Base-by-base conservation (phyloP, 2,888 invertebrate genomes). In the Phaedon cochleariae region DNA sequence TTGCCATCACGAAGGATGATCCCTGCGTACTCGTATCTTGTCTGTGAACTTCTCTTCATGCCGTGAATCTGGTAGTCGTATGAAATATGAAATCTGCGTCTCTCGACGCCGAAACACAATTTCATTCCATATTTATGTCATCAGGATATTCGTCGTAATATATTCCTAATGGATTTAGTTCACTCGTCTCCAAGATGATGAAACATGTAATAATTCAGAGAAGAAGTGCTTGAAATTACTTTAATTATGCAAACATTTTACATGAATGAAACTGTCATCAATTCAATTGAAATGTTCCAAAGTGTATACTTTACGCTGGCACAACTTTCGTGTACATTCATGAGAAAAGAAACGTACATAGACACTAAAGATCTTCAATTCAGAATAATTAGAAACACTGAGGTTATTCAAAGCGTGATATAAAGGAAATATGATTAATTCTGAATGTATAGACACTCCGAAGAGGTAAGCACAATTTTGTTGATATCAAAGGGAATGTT, bases 141-240 rank as follows among this genome's bases (percentile, higher is more conserved):
- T 53, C 58, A 51, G 51, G 58, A 63, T 58, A 63, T 63, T 63
- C 58, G 45, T 63, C 45, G 52, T 63, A 63, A 63, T 52, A 58
- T 63, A 63, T 58, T 58, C 58, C 63, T 63, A 58, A 63, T 58
- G 63, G 63, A 63, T 63, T 58, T 45, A 58, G 52, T 58, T 21
- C 52, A 57, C 18, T 63, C 52, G 46, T 37, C 37, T 41, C 52
- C 31, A 21, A 15, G 45, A 63, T 63, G 63, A 51, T 52, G 58
- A 48, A 45, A 57, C 46, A 45, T 57, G 57, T 57, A 57, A 29
- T 57, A 57, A 57, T 57, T 57, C 26, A 26, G 26, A 57, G 57
- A 57, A 55, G 55, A 55, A 55, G 55, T 45, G 55, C 45, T 55
- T 15, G 20, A 18, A 18, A 57, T 45, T 57, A 57, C 26, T 57